Evolutionary conservation across 2,797 vertebrate species (phyloP).

Genomic region (Eidolon dupreanum): DNA sequence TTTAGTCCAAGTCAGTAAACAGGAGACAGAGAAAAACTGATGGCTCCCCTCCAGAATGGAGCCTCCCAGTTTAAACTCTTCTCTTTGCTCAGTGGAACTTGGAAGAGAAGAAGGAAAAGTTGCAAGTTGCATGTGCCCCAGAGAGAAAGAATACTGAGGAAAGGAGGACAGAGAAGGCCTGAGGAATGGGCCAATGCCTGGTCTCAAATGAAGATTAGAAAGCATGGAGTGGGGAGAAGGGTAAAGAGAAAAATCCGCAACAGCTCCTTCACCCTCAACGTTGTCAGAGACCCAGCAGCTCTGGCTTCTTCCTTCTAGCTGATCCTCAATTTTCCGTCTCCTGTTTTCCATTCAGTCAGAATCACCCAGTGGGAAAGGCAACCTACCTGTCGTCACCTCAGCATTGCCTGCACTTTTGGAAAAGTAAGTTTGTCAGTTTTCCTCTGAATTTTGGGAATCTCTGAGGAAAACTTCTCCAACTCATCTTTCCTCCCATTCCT

Average conservation of each 20-base stretch:
- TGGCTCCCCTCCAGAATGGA: background rate
- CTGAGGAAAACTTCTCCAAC: background rate
- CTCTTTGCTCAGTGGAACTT: background rate
- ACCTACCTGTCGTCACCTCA: constrained; percentile 81
- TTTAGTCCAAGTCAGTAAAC: background rate
- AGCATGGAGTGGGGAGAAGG: background rate
- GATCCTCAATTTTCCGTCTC: constrained; percentile 56
- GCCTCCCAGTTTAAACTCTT: background rate
- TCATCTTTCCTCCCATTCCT: background rate
- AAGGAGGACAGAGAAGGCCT: background rate
- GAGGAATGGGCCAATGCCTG: background rate
- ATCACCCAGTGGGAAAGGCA: constrained; percentile 88
- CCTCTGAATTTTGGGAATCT: background rate
- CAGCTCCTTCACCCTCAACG: background rate
- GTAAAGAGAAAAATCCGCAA: background rate
- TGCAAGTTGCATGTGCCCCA: background rate
- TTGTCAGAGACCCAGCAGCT: background rate
- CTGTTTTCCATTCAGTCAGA: constrained; percentile 89
- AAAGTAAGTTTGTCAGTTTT: constrained; percentile 89
- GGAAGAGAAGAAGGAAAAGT: background rate
- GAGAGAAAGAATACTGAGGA: background rate
- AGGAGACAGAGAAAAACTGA: background rate
- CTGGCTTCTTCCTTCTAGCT: background rate
- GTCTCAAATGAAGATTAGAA: background rate
- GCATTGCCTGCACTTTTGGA: constrained; percentile 88